phyloP scores from a whole-genome alignment of 2,888 invertebrate genomes.

The Eumerus sabulonum region DNA sequence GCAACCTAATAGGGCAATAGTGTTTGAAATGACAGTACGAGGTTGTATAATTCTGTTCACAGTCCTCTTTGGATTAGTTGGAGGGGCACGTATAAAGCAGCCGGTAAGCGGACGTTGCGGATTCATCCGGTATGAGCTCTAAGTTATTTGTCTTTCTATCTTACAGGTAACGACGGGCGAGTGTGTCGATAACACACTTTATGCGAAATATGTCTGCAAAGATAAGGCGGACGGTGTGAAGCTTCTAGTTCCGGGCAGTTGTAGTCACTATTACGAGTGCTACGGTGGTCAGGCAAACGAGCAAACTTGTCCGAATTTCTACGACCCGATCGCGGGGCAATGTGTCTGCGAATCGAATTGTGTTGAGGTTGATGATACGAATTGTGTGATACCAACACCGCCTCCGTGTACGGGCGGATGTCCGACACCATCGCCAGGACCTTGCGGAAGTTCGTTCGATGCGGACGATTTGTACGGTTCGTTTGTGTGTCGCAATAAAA shows the following conservation, averaged over 20 bases:
- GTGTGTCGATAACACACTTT: conserved; percentile 71
- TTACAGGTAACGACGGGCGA: conserved; percentile 2
- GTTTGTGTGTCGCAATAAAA: conserved; percentile 72
- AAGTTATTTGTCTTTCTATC: no score
- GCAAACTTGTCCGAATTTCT: conserved; percentile 70
- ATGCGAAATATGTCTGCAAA: conserved; percentile 72
- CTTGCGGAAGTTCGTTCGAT: conserved; percentile 51
- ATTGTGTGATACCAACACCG: conserved; percentile 44
- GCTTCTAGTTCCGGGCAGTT: conserved; percentile 75
- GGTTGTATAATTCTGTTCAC: conserved; percentile 13
- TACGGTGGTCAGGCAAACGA: conserved; percentile 68
- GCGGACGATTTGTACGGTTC: conserved; percentile 71
- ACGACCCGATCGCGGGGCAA: conserved; percentile 69
- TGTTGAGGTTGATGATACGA: conserved; percentile 66
- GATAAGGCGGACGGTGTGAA: conserved; percentile 72
- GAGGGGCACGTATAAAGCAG: background rate
- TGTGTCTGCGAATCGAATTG: conserved; percentile 74
- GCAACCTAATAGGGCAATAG: background rate
- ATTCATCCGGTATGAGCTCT: background rate
- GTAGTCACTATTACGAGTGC: conserved; percentile 74
- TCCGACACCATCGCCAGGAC: conserved; percentile 32
- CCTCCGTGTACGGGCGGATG: conserved; percentile 17
- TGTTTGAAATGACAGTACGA: conserved; percentile 28
- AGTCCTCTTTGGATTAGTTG: conserved; percentile 25
- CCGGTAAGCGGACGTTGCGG: conserved; percentile 4